Conservation (phyloP, 2,113 vertebrate genomes). For the Nibea coibor region DNA sequence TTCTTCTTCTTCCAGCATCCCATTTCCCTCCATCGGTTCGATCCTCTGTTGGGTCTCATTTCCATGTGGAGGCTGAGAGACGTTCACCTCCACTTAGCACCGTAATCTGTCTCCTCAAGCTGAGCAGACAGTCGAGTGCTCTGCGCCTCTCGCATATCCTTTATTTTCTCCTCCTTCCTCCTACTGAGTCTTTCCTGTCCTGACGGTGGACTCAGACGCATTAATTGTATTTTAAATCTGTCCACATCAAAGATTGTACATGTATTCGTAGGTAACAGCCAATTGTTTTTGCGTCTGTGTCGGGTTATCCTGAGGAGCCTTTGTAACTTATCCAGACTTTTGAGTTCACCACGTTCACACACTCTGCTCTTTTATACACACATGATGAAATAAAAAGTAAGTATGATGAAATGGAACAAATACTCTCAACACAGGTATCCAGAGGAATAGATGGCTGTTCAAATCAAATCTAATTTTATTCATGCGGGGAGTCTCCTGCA, state of each 20-base stretch:
- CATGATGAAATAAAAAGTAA: constrained; percentile 59
- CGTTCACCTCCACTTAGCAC: constrained; percentile 48
- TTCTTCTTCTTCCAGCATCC: background rate
- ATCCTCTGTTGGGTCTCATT: constrained; percentile 32
- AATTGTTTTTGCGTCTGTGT: constrained; percentile 1
- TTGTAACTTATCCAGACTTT: constrained; percentile 19
- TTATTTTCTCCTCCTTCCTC: background rate
- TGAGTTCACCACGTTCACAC: constrained; percentile 7
- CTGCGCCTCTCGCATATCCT: background rate
- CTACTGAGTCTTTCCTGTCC: constrained; percentile 1
- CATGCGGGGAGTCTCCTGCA: background rate
- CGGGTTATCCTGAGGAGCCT: background rate
- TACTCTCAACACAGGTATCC: constrained; percentile 39
- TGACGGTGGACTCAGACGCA: constrained; percentile 12
- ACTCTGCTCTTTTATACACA: constrained; percentile 16
- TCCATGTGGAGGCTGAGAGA: constrained; percentile 28
- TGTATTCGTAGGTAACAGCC: constrained; percentile 12
- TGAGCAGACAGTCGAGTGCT: constrained; percentile 11
- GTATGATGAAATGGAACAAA: constrained; percentile 49
- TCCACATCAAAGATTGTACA: constrained; percentile 15
- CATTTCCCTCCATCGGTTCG: background rate
- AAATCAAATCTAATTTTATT: constrained; percentile 25
- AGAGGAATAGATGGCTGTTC: constrained; percentile 30
- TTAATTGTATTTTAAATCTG: constrained; percentile 17
- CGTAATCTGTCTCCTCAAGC: constrained; percentile 50